Evolutionary conservation across 2,797 vertebrate species (phyloP).

Genomic region (Tenualosa thibaudeaui): DNA sequence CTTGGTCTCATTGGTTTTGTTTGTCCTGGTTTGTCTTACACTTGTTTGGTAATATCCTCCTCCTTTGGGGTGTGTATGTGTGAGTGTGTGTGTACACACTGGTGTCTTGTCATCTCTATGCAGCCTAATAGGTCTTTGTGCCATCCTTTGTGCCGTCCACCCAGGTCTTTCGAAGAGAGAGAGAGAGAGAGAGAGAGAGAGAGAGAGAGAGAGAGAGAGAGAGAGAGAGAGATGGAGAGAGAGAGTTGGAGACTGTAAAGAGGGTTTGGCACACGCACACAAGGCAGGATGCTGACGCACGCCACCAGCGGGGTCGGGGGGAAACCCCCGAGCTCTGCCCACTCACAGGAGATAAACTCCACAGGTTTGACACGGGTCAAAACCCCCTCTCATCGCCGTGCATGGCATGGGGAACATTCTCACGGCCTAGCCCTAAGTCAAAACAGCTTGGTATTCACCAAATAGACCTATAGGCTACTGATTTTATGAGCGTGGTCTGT

Average conservation of each 20-base stretch:
- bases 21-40: too few relatives aligned
- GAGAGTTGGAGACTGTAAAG: background rate
- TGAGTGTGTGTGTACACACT: background rate
- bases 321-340: background rate
- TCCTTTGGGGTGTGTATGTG: background rate
- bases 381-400: background rate
- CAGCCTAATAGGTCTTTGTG: background rate
- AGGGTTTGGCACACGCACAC: background rate
- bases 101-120: background rate
- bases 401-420: background rate
- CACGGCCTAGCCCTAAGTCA: background rate
- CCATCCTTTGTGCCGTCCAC: background rate
- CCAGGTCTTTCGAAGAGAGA: background rate
- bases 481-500: background rate
- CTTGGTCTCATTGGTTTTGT: background rate
- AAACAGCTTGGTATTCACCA: background rate
- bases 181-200: background rate
- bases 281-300: slow-evolving; percentile 9
- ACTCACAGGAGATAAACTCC: slow-evolving; percentile 6
- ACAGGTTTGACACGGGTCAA: slow-evolving; percentile 19
- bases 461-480: background rate
- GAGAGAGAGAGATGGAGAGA: background rate
- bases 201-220: background rate
- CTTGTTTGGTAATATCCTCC: too few relatives aligned
- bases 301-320: background rate